Conservation (phyloP, 2,113 vertebrate genomes). For the Macrotis lagotis region DNA sequence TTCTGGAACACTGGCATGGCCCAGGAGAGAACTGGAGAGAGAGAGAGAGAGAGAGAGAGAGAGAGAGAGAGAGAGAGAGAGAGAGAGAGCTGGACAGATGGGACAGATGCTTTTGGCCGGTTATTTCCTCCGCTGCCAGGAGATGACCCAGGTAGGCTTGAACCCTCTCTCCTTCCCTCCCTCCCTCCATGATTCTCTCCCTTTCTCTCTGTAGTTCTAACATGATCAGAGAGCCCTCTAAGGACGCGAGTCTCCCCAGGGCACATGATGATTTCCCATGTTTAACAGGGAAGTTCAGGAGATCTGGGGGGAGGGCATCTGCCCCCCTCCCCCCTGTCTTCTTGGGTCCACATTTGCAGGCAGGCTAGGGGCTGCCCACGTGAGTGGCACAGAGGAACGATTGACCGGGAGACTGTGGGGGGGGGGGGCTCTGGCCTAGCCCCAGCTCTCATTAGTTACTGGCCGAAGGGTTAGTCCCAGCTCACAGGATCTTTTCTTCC, state of each 20-base stretch:
- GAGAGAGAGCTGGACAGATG: no score
- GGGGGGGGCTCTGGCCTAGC: constrained; percentile 66
- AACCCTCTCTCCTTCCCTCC: no score
- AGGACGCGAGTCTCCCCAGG: not conserved
- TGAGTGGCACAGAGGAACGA: constrained; percentile 67
- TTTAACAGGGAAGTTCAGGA: not conserved
- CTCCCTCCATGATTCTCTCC: no score
- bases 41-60: no score
- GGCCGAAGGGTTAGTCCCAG: constrained; percentile 79
- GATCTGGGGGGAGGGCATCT: accelerated
- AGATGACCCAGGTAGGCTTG: no score
- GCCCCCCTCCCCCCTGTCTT: not conserved
- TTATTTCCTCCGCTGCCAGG: no score
- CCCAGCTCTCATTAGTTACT: constrained; percentile 75
- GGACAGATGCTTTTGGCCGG: no score
- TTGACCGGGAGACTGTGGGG: constrained; percentile 71
- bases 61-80: no score
- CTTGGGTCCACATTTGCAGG: constrained; percentile 7
- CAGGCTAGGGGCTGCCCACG: constrained; percentile 59
- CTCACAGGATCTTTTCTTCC: constrained; percentile 80
- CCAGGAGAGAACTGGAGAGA: not conserved
- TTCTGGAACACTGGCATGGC: not conserved
- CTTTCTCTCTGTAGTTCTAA: not conserved
- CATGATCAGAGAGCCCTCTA: not conserved
- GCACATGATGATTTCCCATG: no score